Conservation (phyloP, 1,140 invertebrate genomes). For the Trichoplusia ni region DNA sequence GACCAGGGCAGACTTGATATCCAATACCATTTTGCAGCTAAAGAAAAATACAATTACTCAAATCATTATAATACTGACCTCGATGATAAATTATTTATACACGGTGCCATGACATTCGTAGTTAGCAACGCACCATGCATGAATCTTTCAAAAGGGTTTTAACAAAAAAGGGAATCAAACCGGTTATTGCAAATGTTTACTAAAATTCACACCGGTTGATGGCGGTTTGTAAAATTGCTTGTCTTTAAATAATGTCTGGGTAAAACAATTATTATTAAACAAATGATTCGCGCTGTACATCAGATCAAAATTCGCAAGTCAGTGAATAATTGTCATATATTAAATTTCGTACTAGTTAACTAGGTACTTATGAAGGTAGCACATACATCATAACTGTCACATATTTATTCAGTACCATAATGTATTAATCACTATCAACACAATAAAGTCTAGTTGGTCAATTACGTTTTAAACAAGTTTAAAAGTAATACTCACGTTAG, state of each 20-base stretch:
- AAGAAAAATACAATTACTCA: not conserved
- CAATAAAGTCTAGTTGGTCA: too few species aligned
- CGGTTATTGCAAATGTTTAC: too few species aligned
- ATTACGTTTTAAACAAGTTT: not conserved
- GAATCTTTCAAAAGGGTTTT: not conserved
- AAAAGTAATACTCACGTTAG: constrained; percentile 1
- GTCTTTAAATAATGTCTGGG: too few species aligned
- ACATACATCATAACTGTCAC: too few species aligned
- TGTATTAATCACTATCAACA: too few species aligned
- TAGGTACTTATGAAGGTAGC: too few species aligned
- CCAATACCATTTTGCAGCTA: constrained; percentile 65
- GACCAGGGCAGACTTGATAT: constrained; percentile 90
- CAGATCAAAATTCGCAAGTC: not conserved
- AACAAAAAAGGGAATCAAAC: not conserved
- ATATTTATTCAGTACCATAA: too few species aligned
- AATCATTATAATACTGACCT: not conserved
- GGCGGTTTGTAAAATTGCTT: too few species aligned
- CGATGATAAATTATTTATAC: not conserved
- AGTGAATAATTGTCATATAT: not conserved
- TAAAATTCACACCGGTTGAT: too few species aligned
- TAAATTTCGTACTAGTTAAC: not conserved
- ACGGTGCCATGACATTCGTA: not conserved
- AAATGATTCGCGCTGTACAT: too few species aligned
- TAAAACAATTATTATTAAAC: too few species aligned
- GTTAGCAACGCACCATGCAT: not conserved